Evolutionary conservation across 2,888 invertebrate species (phyloP), one percentile per base, ranked within the genome.

Genomic region (Tinea trinotella): DNA sequence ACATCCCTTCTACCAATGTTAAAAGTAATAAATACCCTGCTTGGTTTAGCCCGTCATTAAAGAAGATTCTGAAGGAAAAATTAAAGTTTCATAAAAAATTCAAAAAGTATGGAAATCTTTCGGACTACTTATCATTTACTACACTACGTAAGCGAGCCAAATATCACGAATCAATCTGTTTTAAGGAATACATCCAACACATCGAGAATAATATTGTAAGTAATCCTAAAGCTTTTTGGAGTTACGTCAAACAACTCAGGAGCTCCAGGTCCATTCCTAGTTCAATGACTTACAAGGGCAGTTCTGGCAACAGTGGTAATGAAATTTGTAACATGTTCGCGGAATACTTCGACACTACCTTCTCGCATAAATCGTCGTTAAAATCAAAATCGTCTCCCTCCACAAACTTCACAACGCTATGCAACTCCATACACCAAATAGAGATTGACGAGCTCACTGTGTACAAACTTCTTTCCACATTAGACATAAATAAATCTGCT

Each of bases 91-190:
- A 17, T 13, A 44, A 10, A 15, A 44, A 44, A 10, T 44, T 17
- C 18, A 44, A 44, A 44, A 44, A 44, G 17, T 44, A 44, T 17
- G 44, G 44, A 15, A 44, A 44, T 44, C 3, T 44, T 3, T 44
- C 13, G 12, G 44, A 44, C 10, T 15, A 44, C 5, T 9, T 4
- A 15, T 12, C 17, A 5, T 44, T 44, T 17, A 12, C 15, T 4
- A 12, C 15, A 10, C 18, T 44, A 12, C 44, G 44, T 13, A 17
- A 13, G 10, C 44, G 44, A 15, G 44, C 18, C 3, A 44, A 44
- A 15, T 4, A 44, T 7, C 4, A 15, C 4, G 44, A 44, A 15
- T 9, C 7, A 15, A 17, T 12, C 3, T 44, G 44, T 10, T 44
- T 17, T 6, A 15, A 9, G 5, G 3, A 44, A 6, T 44, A 15